Base-by-base conservation (phyloP, 1,140 invertebrate genomes). In the Procambarus clarkii region DNA sequence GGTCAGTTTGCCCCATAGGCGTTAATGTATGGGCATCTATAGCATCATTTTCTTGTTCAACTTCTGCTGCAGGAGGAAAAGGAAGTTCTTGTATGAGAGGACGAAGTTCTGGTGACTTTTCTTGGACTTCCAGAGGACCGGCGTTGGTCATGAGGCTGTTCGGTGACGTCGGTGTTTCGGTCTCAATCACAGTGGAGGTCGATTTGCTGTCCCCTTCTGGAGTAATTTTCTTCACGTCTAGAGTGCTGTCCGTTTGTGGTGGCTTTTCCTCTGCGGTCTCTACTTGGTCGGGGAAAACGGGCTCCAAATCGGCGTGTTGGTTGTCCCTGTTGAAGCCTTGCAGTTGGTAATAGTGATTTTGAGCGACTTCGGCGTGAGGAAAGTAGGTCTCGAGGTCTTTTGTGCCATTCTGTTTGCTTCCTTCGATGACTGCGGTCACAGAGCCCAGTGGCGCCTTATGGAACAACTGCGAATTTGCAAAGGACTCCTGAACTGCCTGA, bases 401-500 rank as follows among this genome's bases (percentile, higher is more conserved):
- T n/a, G 50, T 54, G 2, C 24, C 13, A n/a, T 24, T 64, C 15
- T 74, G 15, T 48, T 71, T 13, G 46, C 15, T 9, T 7, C 46
- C 34, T 0, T 78, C 13, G 2, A 58, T 9, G n/a, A 11, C 34
- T 15, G 48, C 24, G 46, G 45, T 44, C 21, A n/a, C 24, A n/a
- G 69, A 60, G 34, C 45, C 44, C n/a, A 8, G 3, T 13, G 21
- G 50, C 50, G 50, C 7, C 13, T 54, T 54, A 0, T 78, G 4
- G 44, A 78, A 46, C 8, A 58, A 34, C 34, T 87, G 85, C 5
- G 74, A 78, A 24, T 60, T 78, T 15, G 50, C 58, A 48, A 87
- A 87, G 2, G 85, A 44, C 11, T 87, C 74, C 74, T 87, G 74
- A 34, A 87, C 60, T 24, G 50, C 18, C 21, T 87, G 74, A 60